Percentiles rank a stretch among this genome's conserved stretches.
phyloP scores from a whole-genome alignment of 1,140 invertebrate genomes.

The Pseudoatta argentina region DNA sequence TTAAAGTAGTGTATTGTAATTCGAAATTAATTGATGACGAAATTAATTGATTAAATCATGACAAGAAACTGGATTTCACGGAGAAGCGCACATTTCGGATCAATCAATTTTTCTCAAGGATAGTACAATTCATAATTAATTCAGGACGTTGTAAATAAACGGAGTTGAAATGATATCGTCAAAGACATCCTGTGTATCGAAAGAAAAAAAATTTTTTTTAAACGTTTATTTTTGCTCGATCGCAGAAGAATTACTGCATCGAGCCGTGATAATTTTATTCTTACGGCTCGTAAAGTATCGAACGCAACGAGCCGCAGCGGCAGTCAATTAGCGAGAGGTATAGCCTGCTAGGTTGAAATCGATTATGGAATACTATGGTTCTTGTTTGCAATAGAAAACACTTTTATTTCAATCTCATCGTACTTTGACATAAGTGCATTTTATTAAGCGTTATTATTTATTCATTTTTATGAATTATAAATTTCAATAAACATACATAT shows the following conservation, averaged over 20 bases:
- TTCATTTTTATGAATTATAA: background rate
- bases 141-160: background rate
- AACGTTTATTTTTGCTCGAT: slow-evolving; percentile 43
- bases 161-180: background rate
- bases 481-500: too few species aligned
- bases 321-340: slow-evolving; percentile 26
- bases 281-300: background rate
- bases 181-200: background rate
- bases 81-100: background rate
- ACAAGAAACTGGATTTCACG: background rate
- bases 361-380: slow-evolving; percentile 58
- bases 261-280: slow-evolving; percentile 48
- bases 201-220: slow-evolving; percentile 17
- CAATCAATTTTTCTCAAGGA: background rate
- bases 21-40: background rate
- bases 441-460: background rate
- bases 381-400: slow-evolving; percentile 53
- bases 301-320: too few species aligned
- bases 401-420: slow-evolving; percentile 32
- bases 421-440: slow-evolving; percentile 28
- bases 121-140: background rate
- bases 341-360: slow-evolving; percentile 54
- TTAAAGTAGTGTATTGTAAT: background rate
- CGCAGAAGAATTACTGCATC: slow-evolving; percentile 33
- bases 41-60: background rate